Percentiles rank a stretch among this genome's conserved stretches.
Conservation (phyloP, 2,797 vertebrate species). For the Ctenopoma multispine region DNA sequence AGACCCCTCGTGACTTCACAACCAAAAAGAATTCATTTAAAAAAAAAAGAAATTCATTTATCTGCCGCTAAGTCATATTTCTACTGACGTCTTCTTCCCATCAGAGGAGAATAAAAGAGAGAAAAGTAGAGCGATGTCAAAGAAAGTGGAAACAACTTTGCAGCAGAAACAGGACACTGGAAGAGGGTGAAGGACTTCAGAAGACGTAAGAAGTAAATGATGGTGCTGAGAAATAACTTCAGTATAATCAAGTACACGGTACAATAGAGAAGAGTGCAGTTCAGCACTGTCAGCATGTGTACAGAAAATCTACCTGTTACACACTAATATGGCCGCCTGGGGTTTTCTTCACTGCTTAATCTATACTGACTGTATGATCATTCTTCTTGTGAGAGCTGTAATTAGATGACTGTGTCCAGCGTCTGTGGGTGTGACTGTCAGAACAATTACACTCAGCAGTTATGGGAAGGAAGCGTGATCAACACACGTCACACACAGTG, state of each 20-base stretch:
- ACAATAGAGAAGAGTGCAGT: neutral
- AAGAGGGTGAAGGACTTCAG: neutral
- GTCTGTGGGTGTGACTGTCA: neutral
- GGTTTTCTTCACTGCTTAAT: neutral
- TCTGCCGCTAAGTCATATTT: too few relatives aligned
- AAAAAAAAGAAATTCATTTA: too few relatives aligned
- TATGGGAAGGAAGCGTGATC: conserved; percentile 28
- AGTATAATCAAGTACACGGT: neutral
- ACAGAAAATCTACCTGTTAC: neutral
- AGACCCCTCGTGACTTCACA: too few relatives aligned
- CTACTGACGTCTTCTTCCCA: too few relatives aligned
- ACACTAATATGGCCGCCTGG: neutral
- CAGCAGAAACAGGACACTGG: too few relatives aligned
- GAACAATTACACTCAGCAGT: conserved; percentile 17
- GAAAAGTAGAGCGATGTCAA: neutral
- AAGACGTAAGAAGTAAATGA: fast-evolving
- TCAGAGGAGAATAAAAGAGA: neutral
- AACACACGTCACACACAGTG: neutral
- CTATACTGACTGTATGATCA: neutral
- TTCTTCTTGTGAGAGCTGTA: neutral
- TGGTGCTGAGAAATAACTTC: neutral
- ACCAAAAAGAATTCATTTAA: too few relatives aligned
- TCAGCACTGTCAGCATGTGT: neutral
- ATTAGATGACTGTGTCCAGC: neutral
- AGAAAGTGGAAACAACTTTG: neutral